Base-by-base conservation (phyloP, 2,888 invertebrate species). In the Chymomyza procnemis region DNA sequence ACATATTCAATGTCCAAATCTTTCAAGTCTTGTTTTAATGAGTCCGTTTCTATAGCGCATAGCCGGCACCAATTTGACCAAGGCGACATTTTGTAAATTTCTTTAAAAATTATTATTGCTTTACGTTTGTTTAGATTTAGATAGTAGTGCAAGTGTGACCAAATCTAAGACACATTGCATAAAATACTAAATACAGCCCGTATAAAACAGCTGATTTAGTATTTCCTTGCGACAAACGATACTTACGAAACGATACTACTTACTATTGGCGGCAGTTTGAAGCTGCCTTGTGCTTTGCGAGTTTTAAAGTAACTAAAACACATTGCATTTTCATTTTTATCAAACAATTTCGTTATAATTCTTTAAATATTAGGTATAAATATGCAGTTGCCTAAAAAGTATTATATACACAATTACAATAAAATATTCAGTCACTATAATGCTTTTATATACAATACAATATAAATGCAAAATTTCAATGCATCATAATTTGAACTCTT, bases 351-450 rank as follows among this genome's bases (percentile, higher is more conserved):
- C 79, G 69, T 86, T 81, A 86, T 81, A 79, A 75, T 81, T 81
- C 85, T 63, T 81, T 86, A 85, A 86, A 85, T 85, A 86, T 86
- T 77, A 86, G 69, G 79, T 87, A 83, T 83, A 83, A 83, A 83
- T 87, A 87, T 73, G 81, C 67, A 74, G 87, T 83, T 87, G 78
- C 76, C 87, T 83, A 83, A 61, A 62, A 84, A 78, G 86, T 83
- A 83, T 83, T 83, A 87, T 84, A 87, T 86, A 87, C 88, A 87
- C 84, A 84, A 84, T 86, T 87, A 84, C 79, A 87, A 81, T 81
- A 79, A 81, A 59, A 71, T 82, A 87, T 86, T 84, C 84, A 84
- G 84, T 84, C 84, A 86, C 84, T 84, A 84, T 84, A 86, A 87
- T 85, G 85, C 87, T 87, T 22, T 75, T 82, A 86, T 82, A 79